phyloP scores from a whole-genome alignment of 1,140 invertebrate genomes.

The Drosophila varians region DNA sequence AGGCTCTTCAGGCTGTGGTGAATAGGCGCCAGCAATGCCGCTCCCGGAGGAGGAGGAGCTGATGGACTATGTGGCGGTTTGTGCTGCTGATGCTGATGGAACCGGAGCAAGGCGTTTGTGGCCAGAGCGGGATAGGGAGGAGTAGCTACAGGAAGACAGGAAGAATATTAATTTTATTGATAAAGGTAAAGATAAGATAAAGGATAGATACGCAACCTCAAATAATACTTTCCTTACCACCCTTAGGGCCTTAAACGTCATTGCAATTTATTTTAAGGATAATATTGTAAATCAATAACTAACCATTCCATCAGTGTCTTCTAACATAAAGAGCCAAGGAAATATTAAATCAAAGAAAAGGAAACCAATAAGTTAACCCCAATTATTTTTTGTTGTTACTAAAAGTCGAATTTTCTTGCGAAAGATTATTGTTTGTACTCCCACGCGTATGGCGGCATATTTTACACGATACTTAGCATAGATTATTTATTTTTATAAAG shows the following conservation, averaged over 20 bases:
- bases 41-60: conserved; percentile 3
- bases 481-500: conserved; percentile 62
- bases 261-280: no score
- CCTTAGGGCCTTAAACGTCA: no score
- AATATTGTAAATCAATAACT: no score
- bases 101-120: conserved; percentile 63
- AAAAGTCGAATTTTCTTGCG: conserved; percentile 7
- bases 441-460: neutral
- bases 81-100: conserved; percentile 66
- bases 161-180: no score
- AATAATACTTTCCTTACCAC: no score
- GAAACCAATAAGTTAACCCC: no score
- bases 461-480: conserved; percentile 15
- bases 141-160: conserved; percentile 5
- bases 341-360: neutral
- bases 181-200: no score
- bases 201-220: no score
- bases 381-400: neutral
- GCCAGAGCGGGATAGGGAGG: conserved; percentile 62
- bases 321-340: neutral
- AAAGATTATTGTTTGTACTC: conserved; percentile 1
- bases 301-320: no score
- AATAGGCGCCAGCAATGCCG: conserved; percentile 52
- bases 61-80: conserved; percentile 43
- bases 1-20: conserved; percentile 61